Evolutionary conservation across 2,113 vertebrate genomes (phyloP).

Genomic region (Psilopsiagon aymara): DNA sequence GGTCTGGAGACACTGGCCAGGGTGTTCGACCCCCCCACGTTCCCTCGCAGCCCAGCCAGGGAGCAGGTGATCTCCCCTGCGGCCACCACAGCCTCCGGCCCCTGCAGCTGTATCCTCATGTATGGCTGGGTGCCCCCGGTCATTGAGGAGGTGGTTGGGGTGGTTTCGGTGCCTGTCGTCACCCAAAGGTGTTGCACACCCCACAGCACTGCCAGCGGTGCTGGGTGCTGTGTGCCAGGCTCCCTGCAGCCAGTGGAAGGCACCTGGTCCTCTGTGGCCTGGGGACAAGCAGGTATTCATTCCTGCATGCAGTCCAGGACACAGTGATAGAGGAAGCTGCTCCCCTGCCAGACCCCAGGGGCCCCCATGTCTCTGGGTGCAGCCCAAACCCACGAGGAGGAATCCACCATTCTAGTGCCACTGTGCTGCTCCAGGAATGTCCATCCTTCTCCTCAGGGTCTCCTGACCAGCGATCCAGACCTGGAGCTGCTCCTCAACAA

Average conservation of each 20-base stretch:
- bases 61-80: slow-evolving; percentile 70
- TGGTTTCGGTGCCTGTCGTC: background rate
- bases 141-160: accelerated
- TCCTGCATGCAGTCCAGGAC: too few relatives aligned
- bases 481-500: slow-evolving; percentile 82
- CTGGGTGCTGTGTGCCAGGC: background rate
- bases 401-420: accelerated
- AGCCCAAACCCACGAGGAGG: accelerated
- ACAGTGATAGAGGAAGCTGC: accelerated
- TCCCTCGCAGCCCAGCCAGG: slow-evolving; percentile 59
- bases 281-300: background rate
- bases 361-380: accelerated
- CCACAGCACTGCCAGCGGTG: accelerated
- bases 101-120: accelerated
- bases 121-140: background rate
- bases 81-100: background rate
- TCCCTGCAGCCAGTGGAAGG: background rate
- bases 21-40: slow-evolving; percentile 80
- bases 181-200: background rate
- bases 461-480: slow-evolving; percentile 70
- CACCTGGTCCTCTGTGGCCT: background rate
- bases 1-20: slow-evolving; percentile 85
- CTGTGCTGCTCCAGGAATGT: accelerated
- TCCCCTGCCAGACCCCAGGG: background rate
- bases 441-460: background rate